Evolutionary conservation across 37 sponge, comb jelly and placozoan species (phyloP).

Genomic region (Axinella damicornis): DNA sequence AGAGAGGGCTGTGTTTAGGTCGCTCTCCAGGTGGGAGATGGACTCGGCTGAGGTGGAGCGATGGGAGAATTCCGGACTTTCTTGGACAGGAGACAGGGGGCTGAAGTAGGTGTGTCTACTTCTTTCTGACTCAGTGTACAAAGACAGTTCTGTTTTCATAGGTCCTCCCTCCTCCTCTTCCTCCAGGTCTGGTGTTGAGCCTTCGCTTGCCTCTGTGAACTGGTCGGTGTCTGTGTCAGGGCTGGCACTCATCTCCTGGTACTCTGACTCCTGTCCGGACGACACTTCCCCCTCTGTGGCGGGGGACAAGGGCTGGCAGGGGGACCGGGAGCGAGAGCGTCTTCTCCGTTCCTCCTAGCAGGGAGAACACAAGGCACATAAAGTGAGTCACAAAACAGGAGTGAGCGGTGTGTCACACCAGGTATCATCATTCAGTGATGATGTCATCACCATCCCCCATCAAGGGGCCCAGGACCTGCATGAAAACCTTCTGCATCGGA

Average conservation of each 20-base stretch:
- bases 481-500: no score
- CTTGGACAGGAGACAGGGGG: conserved; percentile 37
- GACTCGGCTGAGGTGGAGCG: not conserved
- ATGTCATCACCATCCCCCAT: no score
- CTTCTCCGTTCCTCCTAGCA: not conserved
- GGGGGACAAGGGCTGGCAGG: not conserved
- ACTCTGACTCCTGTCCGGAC: no score
- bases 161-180: conserved; percentile 14
- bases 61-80: conserved; percentile 30
- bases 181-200: not conserved
- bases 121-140: not conserved
- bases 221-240: not conserved
- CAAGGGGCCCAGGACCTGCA: no score
- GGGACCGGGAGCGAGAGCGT: not conserved
- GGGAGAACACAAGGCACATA: no score
- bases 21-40: conserved; percentile 3
- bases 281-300: no score
- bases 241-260: not conserved
- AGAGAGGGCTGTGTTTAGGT: conserved; percentile 31
- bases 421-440: no score
- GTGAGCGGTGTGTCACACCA: no score
- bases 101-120: not conserved
- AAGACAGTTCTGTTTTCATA: not conserved
- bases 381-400: no score
- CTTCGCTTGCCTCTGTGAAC: not conserved